Evolutionary conservation across 2,888 invertebrate species (phyloP), one percentile per base, ranked within the genome.

Genomic region (Trissolcus brochymenae): DNA sequence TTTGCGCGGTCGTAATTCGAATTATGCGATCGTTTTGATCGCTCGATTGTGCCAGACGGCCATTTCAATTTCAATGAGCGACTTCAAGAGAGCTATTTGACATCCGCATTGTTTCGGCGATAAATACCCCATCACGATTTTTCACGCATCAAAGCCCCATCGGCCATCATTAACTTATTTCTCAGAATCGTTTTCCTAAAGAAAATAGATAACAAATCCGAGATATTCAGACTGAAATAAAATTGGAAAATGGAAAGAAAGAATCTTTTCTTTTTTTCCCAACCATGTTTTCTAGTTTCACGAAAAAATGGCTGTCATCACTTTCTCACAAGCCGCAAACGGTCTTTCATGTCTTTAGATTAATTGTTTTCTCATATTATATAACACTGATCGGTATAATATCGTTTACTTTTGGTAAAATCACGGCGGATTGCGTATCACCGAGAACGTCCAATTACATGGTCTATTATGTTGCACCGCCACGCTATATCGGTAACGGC

Each of bases 31-130:
- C 68, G 68, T 75, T 70, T 64, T 70, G 66, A 71, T 71, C 70
- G 51, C 65, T 65, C 59, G 75, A 68, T 75, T 67, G 75, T 65
- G 51, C 61, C 35, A 54, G 61, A 62, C 61, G 62, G 65, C 43
- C 76, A 80, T 81, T 80, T 80, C 76, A 80, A 81, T 80, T 80
- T 80, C 80, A 80, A 80, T 79, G 80, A 79, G 80, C 72, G 73
- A 80, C 77, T 76, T 71, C 71, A 59, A 60, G 62, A 35, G 55
- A 46, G 43, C 68, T 51, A 67, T 77, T 29, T 78, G 74, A 78
- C 79, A 80, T 81, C 80, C 80, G 81, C 79, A 81, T 81, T 81
- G 80, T 81, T 79, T 76, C 75, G 61, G 56, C 53, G 29, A 57
- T 66, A 46, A 57, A 73, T 55, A 62, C 56, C 62, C 46, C 55